phyloP scores from a whole-genome alignment of 2,888 invertebrate genomes.

The Himalopsyche kuldschensis region DNA sequence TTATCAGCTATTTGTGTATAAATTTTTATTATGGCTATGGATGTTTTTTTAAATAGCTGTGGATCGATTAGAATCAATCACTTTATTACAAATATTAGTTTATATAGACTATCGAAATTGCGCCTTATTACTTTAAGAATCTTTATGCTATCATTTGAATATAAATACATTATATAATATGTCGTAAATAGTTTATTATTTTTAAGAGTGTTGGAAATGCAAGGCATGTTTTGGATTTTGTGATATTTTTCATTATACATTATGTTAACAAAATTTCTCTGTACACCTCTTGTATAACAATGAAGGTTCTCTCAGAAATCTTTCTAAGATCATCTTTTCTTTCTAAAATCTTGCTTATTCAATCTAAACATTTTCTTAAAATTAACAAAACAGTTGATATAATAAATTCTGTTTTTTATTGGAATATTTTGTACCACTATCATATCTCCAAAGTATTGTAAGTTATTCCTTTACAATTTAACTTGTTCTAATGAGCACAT shows the following conservation, averaged over 20 bases:
- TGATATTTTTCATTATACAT: slow-evolving; percentile 24
- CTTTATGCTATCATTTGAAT: not conserved
- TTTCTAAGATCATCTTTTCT: not conserved
- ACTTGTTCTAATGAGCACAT: too few species aligned
- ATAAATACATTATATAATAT: not conserved
- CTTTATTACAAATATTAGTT: not conserved
- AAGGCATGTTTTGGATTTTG: slow-evolving; percentile 20
- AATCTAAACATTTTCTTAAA: too few species aligned
- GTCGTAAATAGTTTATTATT: not conserved
- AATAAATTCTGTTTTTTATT: too few species aligned
- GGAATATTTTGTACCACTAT: too few species aligned
- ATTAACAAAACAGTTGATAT: too few species aligned
- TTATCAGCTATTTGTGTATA: not conserved
- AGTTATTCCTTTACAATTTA: too few species aligned
- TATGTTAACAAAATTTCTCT: not conserved
- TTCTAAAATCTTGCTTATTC: too few species aligned
- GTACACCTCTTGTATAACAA: not conserved
- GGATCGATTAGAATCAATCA: not conserved
- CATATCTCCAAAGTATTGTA: too few species aligned
- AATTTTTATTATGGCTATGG: not conserved
- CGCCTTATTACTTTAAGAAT: slow-evolving; percentile 24
- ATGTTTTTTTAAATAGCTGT: not conserved
- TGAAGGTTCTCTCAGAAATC: not conserved
- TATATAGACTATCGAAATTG: slow-evolving; percentile 4
- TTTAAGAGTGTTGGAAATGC: not conserved